Conservation (phyloP, 2,888 invertebrate species). For the Ceraclea dissimilis region DNA sequence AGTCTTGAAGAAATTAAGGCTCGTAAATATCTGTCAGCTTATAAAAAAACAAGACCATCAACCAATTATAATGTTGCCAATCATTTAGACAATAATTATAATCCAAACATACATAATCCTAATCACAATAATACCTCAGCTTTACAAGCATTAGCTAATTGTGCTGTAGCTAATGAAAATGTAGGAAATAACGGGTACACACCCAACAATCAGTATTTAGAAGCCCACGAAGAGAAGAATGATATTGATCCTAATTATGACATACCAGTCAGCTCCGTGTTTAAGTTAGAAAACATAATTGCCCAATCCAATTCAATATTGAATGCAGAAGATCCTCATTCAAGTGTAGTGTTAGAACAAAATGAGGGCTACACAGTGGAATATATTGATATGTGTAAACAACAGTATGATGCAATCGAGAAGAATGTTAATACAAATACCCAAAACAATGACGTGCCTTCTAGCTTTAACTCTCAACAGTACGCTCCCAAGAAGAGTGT, state of each 20-base stretch:
- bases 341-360: conserved; percentile 15
- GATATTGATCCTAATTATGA: conserved; percentile 37
- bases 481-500: conserved; percentile 31
- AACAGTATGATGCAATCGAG: conserved; percentile 6
- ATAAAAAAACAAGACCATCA: conserved; percentile 7
- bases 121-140: conserved; percentile 37
- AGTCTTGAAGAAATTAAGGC: conserved; percentile 73
- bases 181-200: background rate
- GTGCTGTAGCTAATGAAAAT: conserved; percentile 43
- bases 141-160: conserved; percentile 44
- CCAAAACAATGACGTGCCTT: conserved; percentile 9
- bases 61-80: background rate
- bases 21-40: conserved; percentile 38
- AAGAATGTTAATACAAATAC: conserved; percentile 2
- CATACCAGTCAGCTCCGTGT: conserved; percentile 27
- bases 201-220: background rate
- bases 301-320: conserved; percentile 23
- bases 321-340: conserved; percentile 20
- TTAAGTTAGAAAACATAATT: conserved; percentile 23
- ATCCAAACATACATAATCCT: background rate
- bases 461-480: conserved; percentile 28
- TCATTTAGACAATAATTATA: conserved; percentile 1
- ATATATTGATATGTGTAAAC: conserved; percentile 17
- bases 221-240: conserved; percentile 37
- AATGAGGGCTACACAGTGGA: conserved; percentile 20